Conservation (phyloP, 2,113 vertebrate species). For the Centropus unirufus region DNA sequence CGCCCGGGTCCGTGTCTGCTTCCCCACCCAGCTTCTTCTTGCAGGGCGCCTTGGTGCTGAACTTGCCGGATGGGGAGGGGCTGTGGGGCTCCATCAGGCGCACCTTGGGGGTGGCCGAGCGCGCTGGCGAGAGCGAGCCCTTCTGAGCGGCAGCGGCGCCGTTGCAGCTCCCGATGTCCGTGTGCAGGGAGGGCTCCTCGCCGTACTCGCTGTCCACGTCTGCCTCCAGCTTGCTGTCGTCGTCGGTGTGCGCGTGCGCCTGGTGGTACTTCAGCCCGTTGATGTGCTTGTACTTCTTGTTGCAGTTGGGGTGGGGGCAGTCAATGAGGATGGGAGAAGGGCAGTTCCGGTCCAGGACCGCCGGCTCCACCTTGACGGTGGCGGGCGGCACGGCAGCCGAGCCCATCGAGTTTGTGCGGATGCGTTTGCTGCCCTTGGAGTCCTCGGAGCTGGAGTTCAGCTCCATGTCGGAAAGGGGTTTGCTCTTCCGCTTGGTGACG, state of each 20-base stretch:
- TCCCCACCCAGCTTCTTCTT: constrained; percentile 89
- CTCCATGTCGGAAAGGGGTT: constrained; percentile 95
- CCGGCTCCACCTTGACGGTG: constrained; percentile 85
- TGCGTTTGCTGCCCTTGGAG: constrained; percentile 96
- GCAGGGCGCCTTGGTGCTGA: constrained; percentile 85
- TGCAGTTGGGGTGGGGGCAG: constrained; percentile 97
- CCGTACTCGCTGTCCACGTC: constrained; percentile 95
- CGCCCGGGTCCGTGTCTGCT: constrained; percentile 86
- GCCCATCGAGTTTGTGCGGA: constrained; percentile 92
- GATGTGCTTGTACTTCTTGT: constrained; percentile 99
- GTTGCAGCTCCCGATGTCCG: constrained; percentile 90
- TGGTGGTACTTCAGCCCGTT: constrained; percentile 99
- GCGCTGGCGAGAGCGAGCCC: constrained; percentile 93
- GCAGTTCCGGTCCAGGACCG: constrained; percentile 89
- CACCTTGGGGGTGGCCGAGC: constrained; percentile 93
- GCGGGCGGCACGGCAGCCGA: constrained; percentile 75
- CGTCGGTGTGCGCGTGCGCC: constrained; percentile 95
- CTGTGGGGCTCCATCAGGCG: constrained; percentile 93
- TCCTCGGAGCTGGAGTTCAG: constrained; percentile 99
- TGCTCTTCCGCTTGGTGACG: constrained; percentile 91
- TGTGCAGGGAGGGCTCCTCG: constrained; percentile 89
- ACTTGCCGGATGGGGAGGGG: constrained; percentile 92
- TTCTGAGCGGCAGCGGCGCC: constrained; percentile 89
- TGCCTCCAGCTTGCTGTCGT: constrained; percentile 91
- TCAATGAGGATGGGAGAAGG: constrained; percentile 97